These are phyloP conservation scores for Micropoecilia bifurca DNA, from an alignment of 2,797 vertebrate genomes.

Conservation along the genomic window DNA sequence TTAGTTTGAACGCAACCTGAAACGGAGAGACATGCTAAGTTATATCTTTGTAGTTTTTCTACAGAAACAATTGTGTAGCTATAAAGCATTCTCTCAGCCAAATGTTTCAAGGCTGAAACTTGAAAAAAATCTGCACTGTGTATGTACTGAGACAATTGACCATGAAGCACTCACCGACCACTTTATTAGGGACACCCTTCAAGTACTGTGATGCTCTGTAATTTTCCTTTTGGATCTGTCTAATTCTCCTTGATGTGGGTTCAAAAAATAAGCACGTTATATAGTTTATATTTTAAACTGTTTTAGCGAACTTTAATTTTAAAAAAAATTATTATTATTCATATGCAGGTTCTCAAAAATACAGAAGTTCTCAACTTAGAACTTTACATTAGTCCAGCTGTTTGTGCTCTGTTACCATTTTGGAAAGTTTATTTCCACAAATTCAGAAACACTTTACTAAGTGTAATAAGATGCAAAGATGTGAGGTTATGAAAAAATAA, in stretches of 20 bases:
- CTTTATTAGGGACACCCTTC: not conserved
- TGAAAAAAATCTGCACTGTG: not conserved
- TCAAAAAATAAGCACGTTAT: not conserved
- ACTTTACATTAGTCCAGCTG: slow-evolving; percentile 7
- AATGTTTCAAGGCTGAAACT: not conserved
- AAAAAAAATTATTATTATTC: not conserved
- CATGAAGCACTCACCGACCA: not conserved
- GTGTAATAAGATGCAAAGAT: not conserved
- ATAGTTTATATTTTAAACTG: not conserved
- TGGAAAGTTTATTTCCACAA: not conserved
- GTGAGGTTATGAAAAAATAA: not conserved
- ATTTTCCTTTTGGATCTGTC: not conserved
- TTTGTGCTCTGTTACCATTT: slow-evolving; percentile 13
- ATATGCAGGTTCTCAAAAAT: not conserved
- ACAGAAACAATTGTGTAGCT: not conserved
- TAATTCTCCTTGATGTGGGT: not conserved
- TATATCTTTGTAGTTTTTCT: not conserved
- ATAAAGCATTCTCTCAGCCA: not conserved
- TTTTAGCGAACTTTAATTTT: not conserved
- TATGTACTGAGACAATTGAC: not conserved
- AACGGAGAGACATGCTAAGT: not conserved
- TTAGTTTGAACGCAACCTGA: not conserved
- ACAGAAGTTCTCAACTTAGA: not conserved
- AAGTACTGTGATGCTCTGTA: not conserved
- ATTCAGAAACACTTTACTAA: slow-evolving; percentile 8